Evolutionary conservation across 2,113 vertebrate species (phyloP), one percentile per base, ranked within the genome.

Genomic region (Cyprinodon variegatus): DNA sequence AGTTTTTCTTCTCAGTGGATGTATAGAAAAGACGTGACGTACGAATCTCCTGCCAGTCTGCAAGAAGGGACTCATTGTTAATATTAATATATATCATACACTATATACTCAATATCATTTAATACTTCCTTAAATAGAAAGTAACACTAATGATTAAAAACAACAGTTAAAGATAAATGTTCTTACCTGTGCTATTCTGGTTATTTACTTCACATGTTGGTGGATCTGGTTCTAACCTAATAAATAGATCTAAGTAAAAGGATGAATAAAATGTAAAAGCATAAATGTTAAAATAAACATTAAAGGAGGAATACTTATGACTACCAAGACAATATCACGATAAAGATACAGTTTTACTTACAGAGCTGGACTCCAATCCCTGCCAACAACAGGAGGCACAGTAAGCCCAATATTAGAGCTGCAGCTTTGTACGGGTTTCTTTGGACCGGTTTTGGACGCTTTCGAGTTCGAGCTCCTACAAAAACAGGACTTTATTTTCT

Each of bases 201-300:
- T 40, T 68, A 0, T 17, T 0, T 0, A 4, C 12, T 29, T 14
- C 60, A 17, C 2, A 1, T 37, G 0, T 38, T n/a, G 0, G 5
- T 0, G 45, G n/a, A 0, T 45, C 3, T 5, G 0, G n/a, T 4
- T 61, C 38, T 39, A 3, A 13, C 15, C 1, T 0, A 2, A 3
- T 0, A 4, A 7, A 8, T 4, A 9, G 9, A 0, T 74, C 84
- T 86, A 17, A 11, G n/a, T 14, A 53, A 36, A n/a, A 57, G 0
- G 53, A 11, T 11, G 20, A 29, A 15, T 45, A 12, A 11, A 3
- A 13, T 9, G 0, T 2, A 57, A n/a, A n/a, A 0, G 13, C n/a
- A 60, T 29, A 10, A 17, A 53, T 15, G 6, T 53, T 1, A 38
- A 41, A 6, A 0, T 11, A 62, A 70, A 57, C 6, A 22, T 20